Evolutionary conservation across 2,113 vertebrate genomes (phyloP).

Genomic region (Rhabdornis inornatus): DNA sequence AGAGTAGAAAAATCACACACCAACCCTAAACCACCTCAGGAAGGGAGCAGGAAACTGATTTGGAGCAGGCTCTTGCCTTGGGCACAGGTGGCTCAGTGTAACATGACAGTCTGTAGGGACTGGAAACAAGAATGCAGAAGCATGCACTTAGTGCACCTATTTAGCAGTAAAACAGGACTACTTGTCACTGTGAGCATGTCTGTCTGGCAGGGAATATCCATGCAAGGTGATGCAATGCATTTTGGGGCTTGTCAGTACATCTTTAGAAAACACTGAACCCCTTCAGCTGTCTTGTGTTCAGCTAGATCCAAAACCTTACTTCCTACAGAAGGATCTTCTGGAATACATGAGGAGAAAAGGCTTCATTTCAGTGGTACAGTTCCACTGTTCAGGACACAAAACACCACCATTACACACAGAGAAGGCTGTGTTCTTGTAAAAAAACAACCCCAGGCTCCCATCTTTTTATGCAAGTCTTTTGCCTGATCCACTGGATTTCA

Average conservation of each 20-base stretch:
- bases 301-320: neutral
- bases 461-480: neutral
- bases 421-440: neutral
- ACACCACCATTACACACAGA: neutral
- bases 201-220: neutral
- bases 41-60: neutral
- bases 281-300: neutral
- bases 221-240: neutral
- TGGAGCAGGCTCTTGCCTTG: fast-evolving
- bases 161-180: neutral
- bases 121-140: fast-evolving
- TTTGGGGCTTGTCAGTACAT: neutral
- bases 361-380: neutral
- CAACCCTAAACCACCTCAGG: neutral
- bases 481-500: neutral
- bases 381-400: neutral
- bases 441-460: neutral
- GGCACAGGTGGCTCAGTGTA: neutral
- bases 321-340: neutral
- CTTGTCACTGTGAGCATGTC: neutral
- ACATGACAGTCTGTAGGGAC: fast-evolving
- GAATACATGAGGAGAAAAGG: neutral
- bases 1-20: neutral
- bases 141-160: too few species aligned
- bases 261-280: neutral